A percentile compares a stretch with the other conserved stretches of the same genome.
Evolutionary conservation across 1,140 invertebrate genomes (phyloP).

Genomic region (Papilio polyxenes): DNA sequence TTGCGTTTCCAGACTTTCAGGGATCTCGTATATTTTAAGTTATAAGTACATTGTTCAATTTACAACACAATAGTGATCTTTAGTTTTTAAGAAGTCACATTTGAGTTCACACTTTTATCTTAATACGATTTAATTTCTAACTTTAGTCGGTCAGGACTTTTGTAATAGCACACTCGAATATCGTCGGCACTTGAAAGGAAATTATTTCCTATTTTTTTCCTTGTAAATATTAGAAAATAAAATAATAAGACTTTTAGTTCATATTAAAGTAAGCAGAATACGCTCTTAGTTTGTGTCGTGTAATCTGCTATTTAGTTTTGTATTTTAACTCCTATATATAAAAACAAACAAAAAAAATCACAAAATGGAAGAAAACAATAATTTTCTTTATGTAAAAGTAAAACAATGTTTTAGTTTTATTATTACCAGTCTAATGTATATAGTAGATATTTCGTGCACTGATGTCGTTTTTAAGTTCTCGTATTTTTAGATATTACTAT

Average conservation of each 20-base stretch:
- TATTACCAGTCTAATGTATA: constrained; percentile 71
- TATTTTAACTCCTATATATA: constrained; percentile 62
- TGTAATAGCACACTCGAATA: constrained; percentile 54
- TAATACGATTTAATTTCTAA: constrained; percentile 44
- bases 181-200: constrained; percentile 42
- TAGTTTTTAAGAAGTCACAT: constrained; percentile 55
- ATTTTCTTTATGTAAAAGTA: constrained; percentile 55
- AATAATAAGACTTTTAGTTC: constrained; percentile 60
- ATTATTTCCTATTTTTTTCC: constrained; percentile 45
- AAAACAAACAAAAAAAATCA: constrained; percentile 65
- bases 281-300: constrained; percentile 65
- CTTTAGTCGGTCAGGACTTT: constrained; percentile 54
- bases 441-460: constrained; percentile 74
- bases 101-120: constrained; percentile 43
- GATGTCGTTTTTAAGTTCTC: constrained; percentile 72
- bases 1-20: constrained; percentile 78
- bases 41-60: constrained; percentile 70
- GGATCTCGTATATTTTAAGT: constrained; percentile 79
- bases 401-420: constrained; percentile 53
- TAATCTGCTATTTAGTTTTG: constrained; percentile 58
- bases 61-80: constrained; percentile 67
- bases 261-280: constrained; percentile 52
- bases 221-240: constrained; percentile 65
- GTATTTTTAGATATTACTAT: constrained; percentile 61
- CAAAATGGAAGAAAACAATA: constrained; percentile 54